Evolutionary conservation across 2,888 invertebrate genomes (phyloP), one percentile per base, ranked within the genome.

Genomic region (Mamestra brassicae): DNA sequence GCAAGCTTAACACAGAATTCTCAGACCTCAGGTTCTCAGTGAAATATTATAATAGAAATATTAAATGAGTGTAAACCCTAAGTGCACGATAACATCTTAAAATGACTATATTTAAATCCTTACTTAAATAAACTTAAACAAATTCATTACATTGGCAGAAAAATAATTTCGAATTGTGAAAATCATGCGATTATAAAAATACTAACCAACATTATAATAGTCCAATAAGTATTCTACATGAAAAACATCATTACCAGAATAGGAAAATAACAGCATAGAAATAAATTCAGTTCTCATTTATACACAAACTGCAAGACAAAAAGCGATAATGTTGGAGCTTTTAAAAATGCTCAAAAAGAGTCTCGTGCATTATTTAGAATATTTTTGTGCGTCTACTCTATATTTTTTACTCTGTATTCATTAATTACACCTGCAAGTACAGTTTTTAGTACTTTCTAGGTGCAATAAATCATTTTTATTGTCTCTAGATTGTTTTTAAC

Each of bases 391-490:
- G 65, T 71, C 77, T 84, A 54, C 68, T 80, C 26, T 57, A 80
- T 84, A 80, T 50, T 75, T 84, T 85, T 86, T 82, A 73, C 70
- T 75, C 71, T 71, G 82, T 81, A 81, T 81, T 68, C 78, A 72
- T 87, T 88, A 85, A 85, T 82, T 68, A 78, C 74, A 61, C 66
- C 61, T 36, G 68, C 64, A 71, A 58, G 66, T 69, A 81, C 57
- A 58, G 50, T 63, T 80, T 75, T 79, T 73, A 69, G 61, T 84
- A 79, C 82, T 81, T 77, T 69, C 67, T 66, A 74, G 63, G 34
- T 76, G 84, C 85, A 79, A 87, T 89, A 76, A 87, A 88, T 90
- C 86, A 86, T 71, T 81, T 89, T 88, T 86, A 89, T 87, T 85
- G 85, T 81, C 80, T 75, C 78, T 74, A 80, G 78, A 78, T 83